Evolutionary conservation across 2,888 invertebrate genomes (phyloP), one percentile per base, ranked within the genome.

Genomic region (Metalampra italica): DNA sequence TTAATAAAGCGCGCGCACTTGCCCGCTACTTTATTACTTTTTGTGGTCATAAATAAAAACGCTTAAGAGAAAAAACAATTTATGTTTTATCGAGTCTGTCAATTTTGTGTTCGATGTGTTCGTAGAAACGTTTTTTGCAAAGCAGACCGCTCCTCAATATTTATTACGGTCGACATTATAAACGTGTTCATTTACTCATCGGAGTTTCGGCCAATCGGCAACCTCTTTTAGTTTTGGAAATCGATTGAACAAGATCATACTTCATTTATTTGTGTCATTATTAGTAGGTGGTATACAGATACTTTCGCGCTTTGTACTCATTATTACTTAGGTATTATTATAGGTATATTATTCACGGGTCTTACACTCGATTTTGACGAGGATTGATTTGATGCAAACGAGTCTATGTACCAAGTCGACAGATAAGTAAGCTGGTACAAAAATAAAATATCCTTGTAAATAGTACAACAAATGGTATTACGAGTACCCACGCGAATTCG

Each of bases 1-100:
- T 82, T 81, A 83, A 83, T 86, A 86, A 85, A 81, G 82, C 83
- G 81, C 83, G 81, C 81, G 80, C 83, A 85, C 86, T 84, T 81
- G 82, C 76, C 67, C 61, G 72, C 81, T 77, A 78, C 78, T 82
- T 86, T 85, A 83, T 78, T 78, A 77, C 82, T 84, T 85, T 85
- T 84, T 86, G 82, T 80, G 70, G 66, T 71, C 73, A 78, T 85
- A 83, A 82, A 85, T 83, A 81, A 78, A 78, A 76, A 77, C 71
- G 70, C 68, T 79, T 36, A 13, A 46, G 41, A 73, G 71, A 73
- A 71, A 77, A 79, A 79, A 81, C 73, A 78, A 75, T 81, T 82
- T 76, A 75, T 75, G 64, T 59, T 67, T 68, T 73, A 78, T 75
- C 67, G 69, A 68, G 64, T 65, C 68, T 68, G 75, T 76, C 73